Conservation (phyloP, 2,888 invertebrate species). For the Zaprionus obscuricornis region DNA sequence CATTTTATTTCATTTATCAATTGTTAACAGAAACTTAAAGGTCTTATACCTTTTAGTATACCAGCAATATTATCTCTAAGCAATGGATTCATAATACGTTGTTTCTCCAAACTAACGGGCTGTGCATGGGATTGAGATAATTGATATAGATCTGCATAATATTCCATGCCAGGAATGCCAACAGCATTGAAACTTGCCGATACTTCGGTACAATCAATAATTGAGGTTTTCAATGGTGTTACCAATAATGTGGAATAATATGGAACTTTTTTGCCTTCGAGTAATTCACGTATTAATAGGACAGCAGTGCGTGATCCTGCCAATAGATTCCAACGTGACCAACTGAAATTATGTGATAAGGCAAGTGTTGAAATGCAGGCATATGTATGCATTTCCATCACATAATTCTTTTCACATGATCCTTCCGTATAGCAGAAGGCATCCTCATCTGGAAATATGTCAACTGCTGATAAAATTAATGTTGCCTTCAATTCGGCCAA, state of each 20-base stretch:
- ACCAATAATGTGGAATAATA: slow-evolving; percentile 84
- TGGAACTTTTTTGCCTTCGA: slow-evolving; percentile 82
- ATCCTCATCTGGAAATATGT: slow-evolving; percentile 92
- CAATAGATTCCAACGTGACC: slow-evolving; percentile 89
- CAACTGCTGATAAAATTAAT: slow-evolving; percentile 88
- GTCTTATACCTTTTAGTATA: slow-evolving; percentile 81
- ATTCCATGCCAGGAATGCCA: slow-evolving; percentile 84
- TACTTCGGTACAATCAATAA: slow-evolving; percentile 90
- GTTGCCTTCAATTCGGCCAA: slow-evolving; percentile 79
- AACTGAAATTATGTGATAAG: slow-evolving; percentile 90
- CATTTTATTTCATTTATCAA: background rate
- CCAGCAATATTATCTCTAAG: slow-evolving; percentile 81
- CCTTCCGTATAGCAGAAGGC: slow-evolving; percentile 89
- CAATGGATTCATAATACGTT: slow-evolving; percentile 79
- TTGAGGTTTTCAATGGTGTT: slow-evolving; percentile 87
- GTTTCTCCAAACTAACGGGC: slow-evolving; percentile 79
- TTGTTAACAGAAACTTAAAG: slow-evolving; percentile 82
- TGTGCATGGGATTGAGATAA: slow-evolving; percentile 86
- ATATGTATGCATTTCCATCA: slow-evolving; percentile 90
- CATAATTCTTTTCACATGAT: slow-evolving; percentile 88
- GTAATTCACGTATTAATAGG: slow-evolving; percentile 80
- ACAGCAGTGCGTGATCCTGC: slow-evolving; percentile 84
- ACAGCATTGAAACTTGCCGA: slow-evolving; percentile 87
- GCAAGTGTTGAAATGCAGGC: slow-evolving; percentile 90
- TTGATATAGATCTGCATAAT: slow-evolving; percentile 89